Conservation (phyloP, 2,797 vertebrate species). For the Manis javanica region DNA sequence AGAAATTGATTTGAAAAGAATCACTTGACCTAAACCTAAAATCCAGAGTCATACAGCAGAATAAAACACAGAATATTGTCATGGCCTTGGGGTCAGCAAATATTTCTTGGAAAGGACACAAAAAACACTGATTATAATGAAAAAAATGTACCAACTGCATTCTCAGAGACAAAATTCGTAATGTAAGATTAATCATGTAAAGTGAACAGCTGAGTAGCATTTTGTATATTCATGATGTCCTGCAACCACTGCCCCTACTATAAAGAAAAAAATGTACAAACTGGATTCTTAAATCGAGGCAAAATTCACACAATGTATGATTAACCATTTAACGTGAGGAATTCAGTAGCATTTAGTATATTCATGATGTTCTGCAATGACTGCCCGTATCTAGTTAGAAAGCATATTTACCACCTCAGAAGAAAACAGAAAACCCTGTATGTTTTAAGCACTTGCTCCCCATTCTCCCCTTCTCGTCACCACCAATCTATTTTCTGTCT, state of each 20-base stretch:
- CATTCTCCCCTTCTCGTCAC: neutral
- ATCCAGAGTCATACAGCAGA: no score
- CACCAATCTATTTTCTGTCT: neutral
- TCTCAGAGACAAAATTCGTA: neutral
- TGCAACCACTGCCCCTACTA: no score
- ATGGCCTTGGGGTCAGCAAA: neutral
- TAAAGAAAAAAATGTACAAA: no score
- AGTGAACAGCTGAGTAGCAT: no score
- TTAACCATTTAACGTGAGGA: no score
- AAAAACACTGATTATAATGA: neutral
- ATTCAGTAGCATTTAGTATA: no score
- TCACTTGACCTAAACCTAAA: no score
- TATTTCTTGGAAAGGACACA: slow-evolving; percentile 1
- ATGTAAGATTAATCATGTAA: slow-evolving; percentile 2
- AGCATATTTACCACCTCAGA: neutral
- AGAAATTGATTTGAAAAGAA: slow-evolving; percentile 44
- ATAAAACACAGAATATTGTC: neutral
- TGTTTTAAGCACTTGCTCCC: neutral
- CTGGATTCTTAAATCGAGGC: no score
- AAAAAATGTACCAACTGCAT: neutral
- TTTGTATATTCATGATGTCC: no score
- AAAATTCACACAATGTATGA: no score
- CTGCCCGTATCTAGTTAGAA: neutral
- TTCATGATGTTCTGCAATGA: neutral
- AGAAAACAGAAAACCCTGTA: neutral